These are phyloP conservation scores for Monomorium pharaonis DNA, from an alignment of 1,140 invertebrate species.

Conservation along the genomic window DNA sequence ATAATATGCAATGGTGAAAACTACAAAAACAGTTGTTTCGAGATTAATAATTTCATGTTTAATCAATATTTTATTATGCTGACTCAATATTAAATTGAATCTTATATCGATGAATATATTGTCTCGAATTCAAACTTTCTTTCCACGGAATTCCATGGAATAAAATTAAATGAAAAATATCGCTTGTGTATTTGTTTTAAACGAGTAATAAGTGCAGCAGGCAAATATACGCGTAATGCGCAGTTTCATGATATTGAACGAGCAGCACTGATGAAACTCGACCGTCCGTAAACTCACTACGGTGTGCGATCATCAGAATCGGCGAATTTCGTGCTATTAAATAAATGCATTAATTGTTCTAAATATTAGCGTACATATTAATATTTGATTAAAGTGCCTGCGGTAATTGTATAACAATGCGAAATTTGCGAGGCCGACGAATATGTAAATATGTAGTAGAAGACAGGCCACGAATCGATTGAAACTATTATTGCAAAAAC, in stretches of 20 bases:
- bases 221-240: not conserved
- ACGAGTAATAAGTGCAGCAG: not conserved
- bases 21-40: not conserved
- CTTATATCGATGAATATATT: not conserved
- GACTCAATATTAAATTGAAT: not conserved
- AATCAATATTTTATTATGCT: too few relatives aligned
- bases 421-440: slow-evolving; percentile 1
- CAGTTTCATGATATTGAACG: not conserved
- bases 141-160: not conserved
- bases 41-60: not conserved
- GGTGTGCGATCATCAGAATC: not conserved
- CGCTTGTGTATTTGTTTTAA: not conserved
- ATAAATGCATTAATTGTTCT: slow-evolving; percentile 38
- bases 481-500: not conserved
- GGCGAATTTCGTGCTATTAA: slow-evolving; percentile 3
- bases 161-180: not conserved
- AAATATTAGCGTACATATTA: slow-evolving; percentile 41
- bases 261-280: not conserved
- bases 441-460: slow-evolving; percentile 24
- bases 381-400: slow-evolving; percentile 12
- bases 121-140: not conserved
- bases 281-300: not conserved
- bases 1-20: not conserved
- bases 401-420: slow-evolving; percentile 13
- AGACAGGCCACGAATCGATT: not conserved